Percentiles rank a stretch among this genome's conserved stretches.
phyloP scores from a whole-genome alignment of 2,888 invertebrate genomes.

The Dendrolimus houi region DNA sequence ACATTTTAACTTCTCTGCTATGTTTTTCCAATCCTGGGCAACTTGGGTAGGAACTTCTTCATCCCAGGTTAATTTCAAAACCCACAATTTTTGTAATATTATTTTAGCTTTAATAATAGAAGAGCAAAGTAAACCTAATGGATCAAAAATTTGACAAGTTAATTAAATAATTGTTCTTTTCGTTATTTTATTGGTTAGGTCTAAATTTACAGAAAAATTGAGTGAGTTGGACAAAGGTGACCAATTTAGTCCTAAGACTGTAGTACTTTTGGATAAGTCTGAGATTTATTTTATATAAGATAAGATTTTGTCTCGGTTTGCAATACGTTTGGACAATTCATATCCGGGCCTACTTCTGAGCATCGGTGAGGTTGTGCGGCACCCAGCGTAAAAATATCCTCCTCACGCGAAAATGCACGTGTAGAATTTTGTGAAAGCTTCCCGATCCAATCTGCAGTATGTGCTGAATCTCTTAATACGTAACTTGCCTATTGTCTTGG shows the following conservation, averaged over 20 bases:
- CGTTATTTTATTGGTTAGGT: slow-evolving; percentile 13
- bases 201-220: slow-evolving; percentile 9
- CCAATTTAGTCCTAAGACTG: slow-evolving; percentile 23
- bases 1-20: neutral
- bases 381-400: too few species aligned
- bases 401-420: too few species aligned
- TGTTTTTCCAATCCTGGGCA: neutral
- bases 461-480: too few species aligned
- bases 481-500: too few species aligned
- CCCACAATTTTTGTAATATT: slow-evolving; percentile 19
- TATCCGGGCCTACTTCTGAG: too few species aligned
- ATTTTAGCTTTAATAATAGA: slow-evolving; percentile 18
- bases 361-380: too few species aligned
- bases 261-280: slow-evolving; percentile 1
- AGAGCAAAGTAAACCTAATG: slow-evolving; percentile 14
- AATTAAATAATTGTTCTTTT: slow-evolving; percentile 17
- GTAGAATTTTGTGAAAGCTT: too few species aligned
- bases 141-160: slow-evolving; percentile 16
- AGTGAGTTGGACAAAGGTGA: slow-evolving; percentile 11
- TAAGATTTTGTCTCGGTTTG: slow-evolving; percentile 1
- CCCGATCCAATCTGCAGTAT: too few species aligned
- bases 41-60: slow-evolving; percentile 12
- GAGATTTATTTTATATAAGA: too few species aligned
- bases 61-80: slow-evolving; percentile 18
- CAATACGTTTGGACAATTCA: too few species aligned